These are phyloP conservation scores for Drosophila borborema DNA, from an alignment of 2,888 invertebrate genomes.

Conservation along the genomic window DNA sequence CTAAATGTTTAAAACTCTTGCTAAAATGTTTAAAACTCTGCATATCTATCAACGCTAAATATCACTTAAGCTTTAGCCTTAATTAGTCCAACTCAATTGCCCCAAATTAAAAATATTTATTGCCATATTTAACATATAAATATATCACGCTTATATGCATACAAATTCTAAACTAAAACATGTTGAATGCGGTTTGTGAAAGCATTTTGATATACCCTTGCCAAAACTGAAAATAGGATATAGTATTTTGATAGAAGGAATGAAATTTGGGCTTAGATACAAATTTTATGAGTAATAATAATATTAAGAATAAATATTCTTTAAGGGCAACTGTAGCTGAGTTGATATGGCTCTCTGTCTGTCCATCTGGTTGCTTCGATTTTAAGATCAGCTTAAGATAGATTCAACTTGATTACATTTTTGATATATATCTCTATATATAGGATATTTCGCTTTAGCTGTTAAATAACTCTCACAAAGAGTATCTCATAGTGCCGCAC, in stretches of 20 bases:
- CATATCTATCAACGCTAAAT: not conserved
- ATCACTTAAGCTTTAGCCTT: not conserved
- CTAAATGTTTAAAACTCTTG: too few species aligned
- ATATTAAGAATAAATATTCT: too few species aligned
- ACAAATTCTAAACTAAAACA: not conserved
- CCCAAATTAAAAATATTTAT: conserved; percentile 4
- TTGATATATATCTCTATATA: too few species aligned
- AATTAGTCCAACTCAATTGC: not conserved
- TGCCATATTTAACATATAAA: not conserved
- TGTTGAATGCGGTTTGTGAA: conserved; percentile 11
- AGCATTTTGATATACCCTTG: conserved; percentile 19
- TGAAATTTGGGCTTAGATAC: rapidly evolving
- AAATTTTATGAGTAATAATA: not conserved
- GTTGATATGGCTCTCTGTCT: not conserved
- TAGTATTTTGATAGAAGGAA: not conserved
- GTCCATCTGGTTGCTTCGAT: not conserved
- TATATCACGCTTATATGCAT: not conserved
- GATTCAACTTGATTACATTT: too few species aligned
- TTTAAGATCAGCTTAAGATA: too few species aligned
- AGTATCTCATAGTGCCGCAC: not conserved
- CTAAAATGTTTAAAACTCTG: not conserved
- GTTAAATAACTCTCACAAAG: not conserved
- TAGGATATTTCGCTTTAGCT: not conserved
- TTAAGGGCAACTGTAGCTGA: not conserved
- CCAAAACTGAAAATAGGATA: rapidly evolving